A percentile compares a stretch with the other conserved stretches of the same genome.
These are phyloP conservation scores for Habroteleia sp. DNA, from an alignment of 2,888 invertebrate species.

Conservation along the genomic window DNA sequence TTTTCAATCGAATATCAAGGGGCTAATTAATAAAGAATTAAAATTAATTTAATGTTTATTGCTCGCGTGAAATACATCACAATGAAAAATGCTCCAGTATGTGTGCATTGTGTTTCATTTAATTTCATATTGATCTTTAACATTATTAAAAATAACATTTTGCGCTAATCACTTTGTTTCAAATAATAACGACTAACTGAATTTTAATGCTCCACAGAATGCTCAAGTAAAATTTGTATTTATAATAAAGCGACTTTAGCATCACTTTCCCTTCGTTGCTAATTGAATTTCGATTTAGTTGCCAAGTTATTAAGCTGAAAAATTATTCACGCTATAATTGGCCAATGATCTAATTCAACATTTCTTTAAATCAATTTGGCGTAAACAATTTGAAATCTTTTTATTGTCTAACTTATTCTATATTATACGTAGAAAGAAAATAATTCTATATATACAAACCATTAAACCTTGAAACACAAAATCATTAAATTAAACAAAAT, in stretches of 20 bases:
- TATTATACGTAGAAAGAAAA: no score
- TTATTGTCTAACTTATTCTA: no score
- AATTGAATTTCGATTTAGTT: background rate
- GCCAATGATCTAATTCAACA: no score
- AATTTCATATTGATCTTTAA: conserved; percentile 18
- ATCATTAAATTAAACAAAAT: no score
- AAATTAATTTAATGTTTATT: background rate
- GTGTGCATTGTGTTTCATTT: conserved; percentile 4
- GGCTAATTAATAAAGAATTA: background rate
- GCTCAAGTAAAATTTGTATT: conserved; percentile 4
- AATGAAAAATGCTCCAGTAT: background rate
- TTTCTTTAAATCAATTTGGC: no score
- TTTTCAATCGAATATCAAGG: no score
- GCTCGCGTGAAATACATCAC: no score
- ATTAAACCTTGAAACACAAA: no score
- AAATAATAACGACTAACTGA: conserved; percentile 24
- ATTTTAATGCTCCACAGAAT: conserved; percentile 9
- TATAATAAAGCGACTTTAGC: background rate
- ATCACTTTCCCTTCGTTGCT: background rate
- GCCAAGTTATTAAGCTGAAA: no score
- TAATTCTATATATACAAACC: no score
- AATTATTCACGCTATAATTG: no score
- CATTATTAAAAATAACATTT: conserved; percentile 25
- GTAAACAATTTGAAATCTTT: no score
- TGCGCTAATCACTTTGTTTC: conserved; percentile 24